phyloP scores from a whole-genome alignment of 2,888 invertebrate genomes.

The Zhengitettix transpicula region DNA sequence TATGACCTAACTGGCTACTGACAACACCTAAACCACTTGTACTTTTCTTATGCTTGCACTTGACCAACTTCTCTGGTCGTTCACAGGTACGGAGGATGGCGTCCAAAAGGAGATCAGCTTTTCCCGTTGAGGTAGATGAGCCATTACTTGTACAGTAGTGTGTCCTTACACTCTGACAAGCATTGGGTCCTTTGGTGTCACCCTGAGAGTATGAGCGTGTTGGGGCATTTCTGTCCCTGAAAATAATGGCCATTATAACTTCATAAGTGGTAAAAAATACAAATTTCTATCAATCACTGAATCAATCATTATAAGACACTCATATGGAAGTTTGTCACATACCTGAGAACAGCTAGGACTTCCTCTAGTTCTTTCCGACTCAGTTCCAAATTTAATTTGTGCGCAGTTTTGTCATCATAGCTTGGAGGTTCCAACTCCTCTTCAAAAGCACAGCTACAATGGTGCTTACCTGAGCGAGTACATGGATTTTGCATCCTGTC shows the following conservation, averaged over 20 bases:
- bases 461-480: constrained; percentile 58
- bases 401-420: constrained; percentile 11
- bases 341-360: constrained; percentile 25
- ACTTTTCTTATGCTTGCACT: constrained; percentile 1
- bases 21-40: background rate
- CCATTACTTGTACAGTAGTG: too few relatives aligned
- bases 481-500: constrained; percentile 55
- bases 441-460: constrained; percentile 57
- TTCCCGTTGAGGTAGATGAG: constrained; percentile 18
- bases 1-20: background rate
- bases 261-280: background rate
- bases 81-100: constrained; percentile 34
- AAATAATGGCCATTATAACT: background rate
- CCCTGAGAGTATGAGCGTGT: background rate
- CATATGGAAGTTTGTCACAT: background rate
- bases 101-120: constrained; percentile 35
- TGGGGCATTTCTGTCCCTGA: constrained; percentile 8
- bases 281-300: too few relatives aligned
- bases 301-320: background rate
- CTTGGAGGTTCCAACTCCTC: constrained; percentile 26
- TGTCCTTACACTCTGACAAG: too few relatives aligned
- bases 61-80: constrained; percentile 8
- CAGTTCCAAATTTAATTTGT: constrained; percentile 25
- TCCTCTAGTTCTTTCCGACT: constrained; percentile 27
- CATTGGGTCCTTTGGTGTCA: background rate